These are phyloP conservation scores for Parauchenoglanis punctatus DNA, from an alignment of 2,797 vertebrate species.

Conservation along the genomic window DNA sequence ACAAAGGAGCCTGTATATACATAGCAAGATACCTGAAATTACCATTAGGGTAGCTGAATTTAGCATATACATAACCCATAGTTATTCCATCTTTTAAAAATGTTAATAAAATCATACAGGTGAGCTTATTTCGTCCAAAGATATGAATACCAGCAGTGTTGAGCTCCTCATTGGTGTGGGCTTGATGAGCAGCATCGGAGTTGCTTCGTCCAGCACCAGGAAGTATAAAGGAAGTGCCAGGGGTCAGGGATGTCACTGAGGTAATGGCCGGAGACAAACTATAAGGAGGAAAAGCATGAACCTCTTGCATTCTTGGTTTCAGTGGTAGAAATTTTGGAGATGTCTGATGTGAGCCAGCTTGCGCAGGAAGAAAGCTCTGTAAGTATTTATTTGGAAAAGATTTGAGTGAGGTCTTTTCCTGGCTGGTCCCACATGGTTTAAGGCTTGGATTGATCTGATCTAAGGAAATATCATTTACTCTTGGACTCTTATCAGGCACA, in stretches of 20 bases:
- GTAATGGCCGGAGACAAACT: conserved; percentile 5
- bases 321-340: conserved; percentile 43
- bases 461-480: conserved; percentile 68
- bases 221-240: neutral
- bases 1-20: conserved; percentile 14
- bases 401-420: conserved; percentile 44
- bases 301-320: neutral
- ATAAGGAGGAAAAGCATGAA: neutral
- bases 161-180: neutral
- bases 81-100: neutral
- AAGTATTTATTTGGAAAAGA: conserved; percentile 50
- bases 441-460: conserved; percentile 53
- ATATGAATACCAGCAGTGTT: neutral
- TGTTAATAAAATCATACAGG: conserved; percentile 25
- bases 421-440: neutral
- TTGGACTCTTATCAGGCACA: conserved; percentile 2
- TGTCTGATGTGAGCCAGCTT: conserved; percentile 64
- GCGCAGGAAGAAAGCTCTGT: conserved; percentile 52
- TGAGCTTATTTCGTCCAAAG: neutral
- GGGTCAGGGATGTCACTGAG: neutral
- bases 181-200: neutral
- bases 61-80: neutral
- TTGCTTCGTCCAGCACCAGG: neutral
- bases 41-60: neutral
- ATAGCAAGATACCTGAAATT: neutral